These are phyloP conservation scores for Accipiter virgatus DNA, from an alignment of 2,113 vertebrate species.

Conservation along the genomic window DNA sequence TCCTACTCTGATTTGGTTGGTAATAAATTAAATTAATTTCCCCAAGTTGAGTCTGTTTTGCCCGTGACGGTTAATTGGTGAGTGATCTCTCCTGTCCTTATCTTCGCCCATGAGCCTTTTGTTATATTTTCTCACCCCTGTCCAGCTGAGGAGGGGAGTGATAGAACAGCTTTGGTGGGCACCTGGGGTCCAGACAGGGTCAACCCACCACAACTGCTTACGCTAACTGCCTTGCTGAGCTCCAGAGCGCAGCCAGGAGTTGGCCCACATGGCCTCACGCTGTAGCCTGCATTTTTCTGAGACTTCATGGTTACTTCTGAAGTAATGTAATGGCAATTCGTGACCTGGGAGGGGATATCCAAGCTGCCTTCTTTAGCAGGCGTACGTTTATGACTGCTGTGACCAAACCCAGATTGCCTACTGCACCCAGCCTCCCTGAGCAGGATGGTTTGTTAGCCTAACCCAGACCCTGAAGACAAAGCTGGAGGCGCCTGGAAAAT, in stretches of 20 bases:
- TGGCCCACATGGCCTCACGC: rapidly evolving
- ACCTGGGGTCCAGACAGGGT: not conserved
- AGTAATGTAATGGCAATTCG: not conserved
- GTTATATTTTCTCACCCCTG: not conserved
- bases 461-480: not conserved
- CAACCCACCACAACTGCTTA: not conserved
- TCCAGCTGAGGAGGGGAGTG: not conserved
- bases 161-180: not conserved
- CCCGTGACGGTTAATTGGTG: too few species aligned
- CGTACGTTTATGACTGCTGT: not conserved
- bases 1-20: not conserved
- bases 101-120: too few species aligned
- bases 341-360: not conserved
- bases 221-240: not conserved
- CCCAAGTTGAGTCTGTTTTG: not conserved
- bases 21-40: not conserved
- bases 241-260: not conserved
- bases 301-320: not conserved
- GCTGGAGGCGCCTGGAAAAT: not conserved
- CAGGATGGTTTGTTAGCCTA: rapidly evolving
- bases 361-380: not conserved
- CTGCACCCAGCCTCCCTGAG: not conserved
- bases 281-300: rapidly evolving
- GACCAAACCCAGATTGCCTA: not conserved
- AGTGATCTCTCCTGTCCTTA: not conserved